Evolutionary conservation across 2,113 vertebrate genomes (phyloP).

Genomic region (Melierax canorus): DNA sequence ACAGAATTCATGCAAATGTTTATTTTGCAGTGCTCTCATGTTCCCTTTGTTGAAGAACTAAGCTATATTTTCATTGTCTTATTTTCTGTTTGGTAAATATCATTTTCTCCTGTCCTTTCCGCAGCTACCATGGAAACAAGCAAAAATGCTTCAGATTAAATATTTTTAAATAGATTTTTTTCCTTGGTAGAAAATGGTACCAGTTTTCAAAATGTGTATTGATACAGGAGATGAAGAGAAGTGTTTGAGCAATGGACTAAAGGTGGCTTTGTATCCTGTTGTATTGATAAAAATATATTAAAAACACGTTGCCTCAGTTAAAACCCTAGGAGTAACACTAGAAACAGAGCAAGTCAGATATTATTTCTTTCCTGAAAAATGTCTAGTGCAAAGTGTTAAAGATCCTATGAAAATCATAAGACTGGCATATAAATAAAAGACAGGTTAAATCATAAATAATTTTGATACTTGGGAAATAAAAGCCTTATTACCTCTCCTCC

Average conservation of each 20-base stretch:
- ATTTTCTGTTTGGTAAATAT: constrained; percentile 65
- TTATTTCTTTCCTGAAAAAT: not conserved
- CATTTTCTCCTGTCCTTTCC: constrained; percentile 34
- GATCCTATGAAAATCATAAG: not conserved
- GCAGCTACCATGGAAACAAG: constrained; percentile 76
- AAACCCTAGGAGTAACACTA: not conserved
- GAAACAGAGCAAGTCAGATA: not conserved
- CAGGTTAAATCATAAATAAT: not conserved
- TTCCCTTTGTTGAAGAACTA: constrained; percentile 26
- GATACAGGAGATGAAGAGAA: not conserved
- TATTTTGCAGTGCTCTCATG: not conserved
- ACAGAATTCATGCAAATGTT: constrained; percentile 14
- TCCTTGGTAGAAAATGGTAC: not conserved
- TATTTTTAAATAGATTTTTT: constrained; percentile 56
- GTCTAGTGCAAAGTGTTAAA: not conserved
- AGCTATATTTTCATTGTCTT: constrained; percentile 54
- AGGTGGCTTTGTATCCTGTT: not conserved
- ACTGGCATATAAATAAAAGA: not conserved
- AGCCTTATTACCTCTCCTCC: not conserved
- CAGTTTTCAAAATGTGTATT: not conserved
- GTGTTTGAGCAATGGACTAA: not conserved
- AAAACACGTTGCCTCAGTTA: not conserved
- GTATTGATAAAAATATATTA: constrained; percentile 25
- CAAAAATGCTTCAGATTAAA: constrained; percentile 42
- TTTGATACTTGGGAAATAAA: not conserved